These are phyloP conservation scores for Drosophila monieri DNA, from an alignment of 2,888 invertebrate species.

Conservation along the genomic window DNA sequence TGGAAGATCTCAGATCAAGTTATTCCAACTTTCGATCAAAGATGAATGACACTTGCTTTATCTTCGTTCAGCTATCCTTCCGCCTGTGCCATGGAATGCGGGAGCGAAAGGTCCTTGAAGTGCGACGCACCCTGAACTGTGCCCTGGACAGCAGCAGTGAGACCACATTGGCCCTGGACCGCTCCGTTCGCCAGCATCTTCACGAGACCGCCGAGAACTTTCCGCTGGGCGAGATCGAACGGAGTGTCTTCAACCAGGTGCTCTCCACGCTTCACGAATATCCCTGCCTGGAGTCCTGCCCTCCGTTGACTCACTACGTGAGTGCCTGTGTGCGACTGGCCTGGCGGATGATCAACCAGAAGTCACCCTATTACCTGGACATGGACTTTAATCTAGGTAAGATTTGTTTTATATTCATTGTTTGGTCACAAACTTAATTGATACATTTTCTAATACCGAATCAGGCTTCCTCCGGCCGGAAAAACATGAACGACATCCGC, in stretches of 20 bases:
- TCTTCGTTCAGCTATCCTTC: conserved; percentile 87
- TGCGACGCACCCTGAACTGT: conserved; percentile 87
- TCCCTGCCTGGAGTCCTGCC: conserved; percentile 92
- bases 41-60: conserved; percentile 66
- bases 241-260: conserved; percentile 89
- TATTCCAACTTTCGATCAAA: conserved; percentile 68
- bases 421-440: background rate
- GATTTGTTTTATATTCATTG: background rate
- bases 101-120: conserved; percentile 89
- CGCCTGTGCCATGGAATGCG: conserved; percentile 89
- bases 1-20: conserved; percentile 27
- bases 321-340: conserved; percentile 93
- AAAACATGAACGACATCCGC: conserved; percentile 91
- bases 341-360: conserved; percentile 93
- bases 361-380: conserved; percentile 87
- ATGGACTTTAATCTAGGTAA: conserved; percentile 88
- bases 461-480: conserved; percentile 88
- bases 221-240: conserved; percentile 88
- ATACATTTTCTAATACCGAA: background rate
- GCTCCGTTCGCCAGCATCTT: conserved; percentile 87
- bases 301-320: conserved; percentile 91
- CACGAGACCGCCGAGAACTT: conserved; percentile 89
- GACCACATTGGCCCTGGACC: conserved; percentile 84
- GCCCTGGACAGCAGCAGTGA: conserved; percentile 84
- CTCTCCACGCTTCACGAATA: conserved; percentile 96